Conservation (phyloP, 2,113 vertebrate species). For the Silurus meridionalis region DNA sequence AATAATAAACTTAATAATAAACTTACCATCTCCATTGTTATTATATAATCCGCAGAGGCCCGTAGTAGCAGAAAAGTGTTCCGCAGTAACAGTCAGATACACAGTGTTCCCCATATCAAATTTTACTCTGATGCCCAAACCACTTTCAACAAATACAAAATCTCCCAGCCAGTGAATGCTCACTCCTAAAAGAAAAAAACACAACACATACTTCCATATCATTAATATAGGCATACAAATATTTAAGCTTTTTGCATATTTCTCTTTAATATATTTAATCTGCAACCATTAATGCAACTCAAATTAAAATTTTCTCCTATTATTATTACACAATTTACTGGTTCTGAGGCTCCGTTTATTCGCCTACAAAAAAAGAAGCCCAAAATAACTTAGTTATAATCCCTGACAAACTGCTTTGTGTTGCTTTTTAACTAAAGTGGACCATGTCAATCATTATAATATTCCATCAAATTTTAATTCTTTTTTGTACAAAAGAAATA, state of each 20-base stretch:
- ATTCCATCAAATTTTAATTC: neutral
- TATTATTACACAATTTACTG: neutral
- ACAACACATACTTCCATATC: neutral
- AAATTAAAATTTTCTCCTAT: neutral
- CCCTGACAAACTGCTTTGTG: neutral
- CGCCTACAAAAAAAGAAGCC: neutral
- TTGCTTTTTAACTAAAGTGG: neutral
- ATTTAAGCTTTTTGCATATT: neutral
- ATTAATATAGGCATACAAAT: neutral
- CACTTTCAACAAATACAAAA: constrained; percentile 85
- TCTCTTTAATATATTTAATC: neutral
- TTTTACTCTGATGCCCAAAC: constrained; percentile 77
- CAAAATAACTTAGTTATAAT: neutral
- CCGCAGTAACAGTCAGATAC: constrained; percentile 73
- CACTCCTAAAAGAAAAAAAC: constrained; percentile 70
- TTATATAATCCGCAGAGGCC: constrained; percentile 90
- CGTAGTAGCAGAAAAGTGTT: constrained; percentile 74
- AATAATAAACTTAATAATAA: neutral
- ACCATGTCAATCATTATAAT: neutral
- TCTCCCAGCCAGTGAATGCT: constrained; percentile 86
- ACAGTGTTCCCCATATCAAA: constrained; percentile 74
- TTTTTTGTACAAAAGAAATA: neutral
- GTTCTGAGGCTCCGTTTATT: neutral
- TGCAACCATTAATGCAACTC: neutral
- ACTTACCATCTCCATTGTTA: constrained; percentile 72